Conservation (phyloP, 2,888 invertebrate genomes). For the Arrhopalites spinosus region DNA sequence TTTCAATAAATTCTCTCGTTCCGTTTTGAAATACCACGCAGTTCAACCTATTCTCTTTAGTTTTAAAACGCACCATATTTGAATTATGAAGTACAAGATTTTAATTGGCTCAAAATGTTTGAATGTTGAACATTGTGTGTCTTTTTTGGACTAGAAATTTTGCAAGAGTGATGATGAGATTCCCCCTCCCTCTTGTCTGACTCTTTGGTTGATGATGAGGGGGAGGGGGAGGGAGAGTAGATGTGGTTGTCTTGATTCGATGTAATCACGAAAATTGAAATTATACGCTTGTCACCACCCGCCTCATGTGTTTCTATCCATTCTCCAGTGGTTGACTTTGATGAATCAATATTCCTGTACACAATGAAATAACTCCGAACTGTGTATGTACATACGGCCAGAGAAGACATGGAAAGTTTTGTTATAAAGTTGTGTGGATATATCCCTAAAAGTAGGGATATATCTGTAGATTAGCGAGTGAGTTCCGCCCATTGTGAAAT, state of each 20-base stretch:
- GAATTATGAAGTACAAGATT: too few species aligned
- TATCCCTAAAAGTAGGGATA: too few species aligned
- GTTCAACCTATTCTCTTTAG: too few species aligned
- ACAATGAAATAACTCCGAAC: not conserved
- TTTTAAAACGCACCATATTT: too few species aligned
- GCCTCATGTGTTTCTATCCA: not conserved
- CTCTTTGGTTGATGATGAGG: too few species aligned
- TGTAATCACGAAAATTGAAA: slow-evolving; percentile 28
- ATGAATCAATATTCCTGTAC: slow-evolving; percentile 17
- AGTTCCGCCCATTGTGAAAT: too few species aligned
- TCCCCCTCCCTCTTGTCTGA: not conserved
- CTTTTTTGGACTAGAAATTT: not conserved
- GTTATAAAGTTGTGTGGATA: not conserved
- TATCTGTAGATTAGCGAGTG: too few species aligned
- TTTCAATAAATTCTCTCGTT: too few species aligned
- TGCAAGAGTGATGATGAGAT: not conserved
- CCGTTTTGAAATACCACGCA: too few species aligned
- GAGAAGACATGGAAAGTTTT: not conserved
- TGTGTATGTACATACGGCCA: not conserved
- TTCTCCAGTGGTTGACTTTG: not conserved
- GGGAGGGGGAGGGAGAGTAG: too few species aligned
- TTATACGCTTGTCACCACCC: slow-evolving; percentile 26
- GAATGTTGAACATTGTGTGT: not conserved
- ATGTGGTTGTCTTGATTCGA: slow-evolving; percentile 15
- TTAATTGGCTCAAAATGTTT: too few species aligned